phyloP scores from a whole-genome alignment of 2,113 vertebrate genomes.

The Hyla sarda region DNA sequence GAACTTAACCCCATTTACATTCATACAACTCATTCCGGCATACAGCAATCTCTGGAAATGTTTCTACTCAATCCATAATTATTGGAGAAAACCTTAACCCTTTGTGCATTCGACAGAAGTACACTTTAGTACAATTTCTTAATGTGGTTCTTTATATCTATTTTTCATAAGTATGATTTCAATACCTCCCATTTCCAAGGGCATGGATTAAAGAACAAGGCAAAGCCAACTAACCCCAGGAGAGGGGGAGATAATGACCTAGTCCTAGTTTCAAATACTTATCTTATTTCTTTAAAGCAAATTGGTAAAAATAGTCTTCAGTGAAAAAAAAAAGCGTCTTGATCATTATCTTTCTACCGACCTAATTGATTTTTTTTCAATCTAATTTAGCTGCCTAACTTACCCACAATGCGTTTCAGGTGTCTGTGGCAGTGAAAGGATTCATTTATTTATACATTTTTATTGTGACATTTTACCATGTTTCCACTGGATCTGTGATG shows the following conservation, averaged over 20 bases:
- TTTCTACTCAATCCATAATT: background rate
- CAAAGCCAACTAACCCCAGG: background rate
- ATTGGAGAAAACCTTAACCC: background rate
- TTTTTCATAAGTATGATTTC: background rate
- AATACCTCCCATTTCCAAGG: conserved; percentile 9
- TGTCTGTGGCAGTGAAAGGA: conserved; percentile 16
- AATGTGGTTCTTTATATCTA: background rate
- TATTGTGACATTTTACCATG: conserved; percentile 9
- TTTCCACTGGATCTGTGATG: conserved; percentile 39
- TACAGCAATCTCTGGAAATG: background rate
- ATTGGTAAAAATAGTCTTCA: conserved; percentile 1
- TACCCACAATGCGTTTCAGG: conserved; percentile 20
- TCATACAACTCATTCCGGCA: background rate
- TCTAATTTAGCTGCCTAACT: background rate
- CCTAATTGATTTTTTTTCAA: conserved; percentile 5
- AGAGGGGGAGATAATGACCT: conserved; percentile 4
- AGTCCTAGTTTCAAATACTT: conserved; percentile 20
- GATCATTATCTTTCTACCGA: conserved; percentile 15
- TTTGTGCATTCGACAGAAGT: background rate
- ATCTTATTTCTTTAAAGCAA: conserved; percentile 14
- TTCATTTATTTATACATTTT: conserved; percentile 34
- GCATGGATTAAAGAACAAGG: conserved; percentile 29
- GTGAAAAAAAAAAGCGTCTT: conserved; percentile 2
- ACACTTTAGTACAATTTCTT: background rate
- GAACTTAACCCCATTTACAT: background rate